Evolutionary conservation across 2,797 vertebrate genomes (phyloP), one percentile per base, ranked within the genome.

Genomic region (Tokudaia tokunoshimensis): DNA sequence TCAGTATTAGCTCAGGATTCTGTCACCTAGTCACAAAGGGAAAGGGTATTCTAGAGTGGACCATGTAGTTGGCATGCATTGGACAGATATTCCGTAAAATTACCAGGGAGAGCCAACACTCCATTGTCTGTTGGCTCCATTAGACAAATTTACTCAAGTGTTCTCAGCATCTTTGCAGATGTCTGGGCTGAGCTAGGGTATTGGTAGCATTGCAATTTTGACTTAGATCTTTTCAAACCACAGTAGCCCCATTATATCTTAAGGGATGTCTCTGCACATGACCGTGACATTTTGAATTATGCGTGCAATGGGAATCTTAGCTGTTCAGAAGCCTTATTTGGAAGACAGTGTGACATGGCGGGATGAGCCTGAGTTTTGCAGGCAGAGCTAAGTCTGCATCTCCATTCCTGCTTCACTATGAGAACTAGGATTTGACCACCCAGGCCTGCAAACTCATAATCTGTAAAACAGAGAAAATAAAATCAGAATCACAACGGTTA

Each of bases 371-470:
- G n/a, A 94, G 44, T 94, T 82, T 80, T 91, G 24, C 17, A 81
- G 47, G 72, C 59, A 65, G 34, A 91, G 19, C 2, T 37, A 84
- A 7, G 17, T 72, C 79, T 89, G 50, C 86, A 83, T 87, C 82
- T 78, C 75, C 67, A 67, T 11, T 94, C 24, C 19, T 52, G 29
- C 72, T 93, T 75, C 89, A 74, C 57, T 61, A 8, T 74, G 41
- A 91, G 85, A 79, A 12, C 50, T 4, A 41, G n/a, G 59, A 9
- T 34, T 47, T 67, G 55, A 75, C 80, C 1, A 79, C 31, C 31
- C 85, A 80, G 79, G 86, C 70, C 44, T 67, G 89, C 94, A 95
- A 29, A 89, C 70, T 85, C n/a, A 55, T 89, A 37, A 50, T 67
- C 65, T 94, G 19, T 61, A 86, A 92, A 92, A 94, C 0, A 72